phyloP scores from a whole-genome alignment of 2,113 vertebrate genomes.

The Eulemur rufifrons region DNA sequence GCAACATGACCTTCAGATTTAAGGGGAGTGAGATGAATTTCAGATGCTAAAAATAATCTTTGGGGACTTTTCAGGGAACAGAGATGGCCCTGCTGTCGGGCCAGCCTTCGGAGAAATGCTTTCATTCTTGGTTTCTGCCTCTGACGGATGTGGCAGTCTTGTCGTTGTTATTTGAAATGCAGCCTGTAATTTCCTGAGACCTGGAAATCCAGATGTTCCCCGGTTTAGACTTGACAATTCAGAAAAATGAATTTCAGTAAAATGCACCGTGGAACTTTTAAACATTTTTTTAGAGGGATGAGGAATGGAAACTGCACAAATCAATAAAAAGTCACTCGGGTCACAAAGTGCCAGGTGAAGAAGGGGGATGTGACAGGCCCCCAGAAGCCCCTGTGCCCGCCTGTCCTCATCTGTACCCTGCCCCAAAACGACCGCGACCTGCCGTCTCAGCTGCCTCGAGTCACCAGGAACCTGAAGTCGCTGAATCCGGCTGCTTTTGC shows the following conservation, averaged over 20 bases:
- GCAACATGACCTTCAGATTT: neutral
- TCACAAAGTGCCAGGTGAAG: fast-evolving
- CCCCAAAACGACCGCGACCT: fast-evolving
- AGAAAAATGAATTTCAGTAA: slow-evolving; percentile 53
- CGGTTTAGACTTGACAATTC: slow-evolving; percentile 46
- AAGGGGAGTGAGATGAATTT: slow-evolving; percentile 47
- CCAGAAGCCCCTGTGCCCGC: fast-evolving
- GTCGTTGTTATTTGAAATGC: slow-evolving; percentile 72
- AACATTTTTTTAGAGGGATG: neutral
- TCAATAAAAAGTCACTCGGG: fast-evolving
- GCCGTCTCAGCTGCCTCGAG: fast-evolving
- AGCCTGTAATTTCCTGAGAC: slow-evolving; percentile 82
- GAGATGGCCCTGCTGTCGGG: slow-evolving; percentile 21
- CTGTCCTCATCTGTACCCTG: neutral
- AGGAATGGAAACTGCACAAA: fast-evolving
- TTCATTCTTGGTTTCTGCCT: neutral
- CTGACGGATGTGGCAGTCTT: slow-evolving; percentile 64
- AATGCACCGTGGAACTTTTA: neutral
- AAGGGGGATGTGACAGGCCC: fast-evolving
- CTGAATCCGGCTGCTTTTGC: neutral
- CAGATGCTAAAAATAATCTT: slow-evolving; percentile 45
- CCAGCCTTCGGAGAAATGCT: slow-evolving; percentile 48
- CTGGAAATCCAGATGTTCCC: slow-evolving; percentile 81
- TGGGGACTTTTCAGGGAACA: neutral
- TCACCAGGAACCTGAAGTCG: fast-evolving